phyloP scores from a whole-genome alignment of 2,797 vertebrate genomes.

The Poeciliopsis presidionis region DNA sequence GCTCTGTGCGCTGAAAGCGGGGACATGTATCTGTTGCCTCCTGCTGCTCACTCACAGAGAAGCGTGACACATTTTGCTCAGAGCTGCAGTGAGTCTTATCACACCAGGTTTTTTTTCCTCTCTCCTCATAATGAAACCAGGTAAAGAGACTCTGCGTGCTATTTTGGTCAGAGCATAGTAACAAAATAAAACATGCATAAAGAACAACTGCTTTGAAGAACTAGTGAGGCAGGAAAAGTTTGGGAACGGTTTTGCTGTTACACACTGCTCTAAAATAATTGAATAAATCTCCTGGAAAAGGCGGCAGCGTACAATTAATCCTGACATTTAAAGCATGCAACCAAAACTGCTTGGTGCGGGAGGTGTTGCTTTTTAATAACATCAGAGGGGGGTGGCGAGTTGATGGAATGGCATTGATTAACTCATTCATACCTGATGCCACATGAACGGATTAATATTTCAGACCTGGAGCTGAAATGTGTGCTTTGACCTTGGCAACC shows the following conservation, averaged over 20 bases:
- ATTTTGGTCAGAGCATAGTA: slow-evolving; percentile 34
- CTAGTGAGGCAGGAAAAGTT: background rate
- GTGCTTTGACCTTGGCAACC: background rate
- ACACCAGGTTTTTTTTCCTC: slow-evolving; percentile 20
- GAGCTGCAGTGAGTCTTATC: slow-evolving; percentile 53
- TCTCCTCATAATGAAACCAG: slow-evolving; percentile 37
- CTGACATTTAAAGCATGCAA: slow-evolving; percentile 1
- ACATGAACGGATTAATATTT: background rate
- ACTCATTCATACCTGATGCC: background rate
- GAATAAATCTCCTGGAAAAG: background rate
- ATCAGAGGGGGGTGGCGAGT: background rate
- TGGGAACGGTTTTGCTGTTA: background rate
- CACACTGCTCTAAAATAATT: background rate
- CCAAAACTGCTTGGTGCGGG: background rate
- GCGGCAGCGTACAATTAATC: background rate
- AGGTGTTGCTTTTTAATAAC: background rate
- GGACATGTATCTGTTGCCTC: slow-evolving; percentile 25
- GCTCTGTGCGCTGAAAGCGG: slow-evolving; percentile 13
- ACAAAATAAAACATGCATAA: slow-evolving; percentile 15
- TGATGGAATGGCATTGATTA: background rate
- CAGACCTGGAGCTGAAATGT: background rate
- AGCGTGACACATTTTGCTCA: slow-evolving; percentile 18
- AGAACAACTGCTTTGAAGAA: slow-evolving; percentile 21
- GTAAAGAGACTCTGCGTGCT: slow-evolving; percentile 28
- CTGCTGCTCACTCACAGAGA: slow-evolving; percentile 26